Percentiles rank a stretch among this genome's conserved stretches.
Evolutionary conservation across 2,888 invertebrate species (phyloP).

Genomic region (Leucania comma): DNA sequence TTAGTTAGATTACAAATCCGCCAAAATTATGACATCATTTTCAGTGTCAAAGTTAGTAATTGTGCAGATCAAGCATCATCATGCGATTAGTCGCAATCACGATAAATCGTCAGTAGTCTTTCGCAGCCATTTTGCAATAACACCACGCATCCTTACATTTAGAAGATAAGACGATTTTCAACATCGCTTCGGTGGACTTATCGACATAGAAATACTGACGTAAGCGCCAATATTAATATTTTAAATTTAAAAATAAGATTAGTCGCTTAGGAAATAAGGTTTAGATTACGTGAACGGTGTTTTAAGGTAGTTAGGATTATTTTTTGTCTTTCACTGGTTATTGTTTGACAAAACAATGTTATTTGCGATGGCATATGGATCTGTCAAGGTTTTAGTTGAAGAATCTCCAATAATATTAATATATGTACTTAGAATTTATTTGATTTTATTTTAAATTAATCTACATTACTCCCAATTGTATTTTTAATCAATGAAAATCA

Average conservation of each 20-base stretch:
- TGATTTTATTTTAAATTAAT: not conserved
- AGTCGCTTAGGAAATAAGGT: constrained; percentile 34
- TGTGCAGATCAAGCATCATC: not conserved
- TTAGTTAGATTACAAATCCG: too few relatives aligned
- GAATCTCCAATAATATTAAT: not conserved
- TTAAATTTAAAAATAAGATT: constrained; percentile 10
- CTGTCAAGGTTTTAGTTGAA: too few relatives aligned
- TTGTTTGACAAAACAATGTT: not conserved
- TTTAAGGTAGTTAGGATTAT: not conserved
- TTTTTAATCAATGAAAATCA: not conserved
- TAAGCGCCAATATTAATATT: constrained; percentile 15
- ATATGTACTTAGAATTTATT: not conserved
- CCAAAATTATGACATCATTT: too few relatives aligned
- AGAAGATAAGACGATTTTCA: constrained; percentile 29
- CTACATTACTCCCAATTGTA: not conserved
- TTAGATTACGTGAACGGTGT: not conserved
- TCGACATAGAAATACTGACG: constrained; percentile 7
- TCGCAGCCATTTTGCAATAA: constrained; percentile 32
- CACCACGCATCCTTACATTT: constrained; percentile 19
- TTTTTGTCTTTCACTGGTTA: not conserved
- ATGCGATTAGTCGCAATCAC: not conserved
- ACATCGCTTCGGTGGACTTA: constrained; percentile 47
- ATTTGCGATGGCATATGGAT: too few relatives aligned
- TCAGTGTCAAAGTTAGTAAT: too few relatives aligned
- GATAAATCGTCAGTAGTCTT: not conserved